Percentiles rank a stretch among this genome's conserved stretches.
Conservation (phyloP, 1,140 invertebrate genomes). For the Neomicropteryx cornuta region DNA sequence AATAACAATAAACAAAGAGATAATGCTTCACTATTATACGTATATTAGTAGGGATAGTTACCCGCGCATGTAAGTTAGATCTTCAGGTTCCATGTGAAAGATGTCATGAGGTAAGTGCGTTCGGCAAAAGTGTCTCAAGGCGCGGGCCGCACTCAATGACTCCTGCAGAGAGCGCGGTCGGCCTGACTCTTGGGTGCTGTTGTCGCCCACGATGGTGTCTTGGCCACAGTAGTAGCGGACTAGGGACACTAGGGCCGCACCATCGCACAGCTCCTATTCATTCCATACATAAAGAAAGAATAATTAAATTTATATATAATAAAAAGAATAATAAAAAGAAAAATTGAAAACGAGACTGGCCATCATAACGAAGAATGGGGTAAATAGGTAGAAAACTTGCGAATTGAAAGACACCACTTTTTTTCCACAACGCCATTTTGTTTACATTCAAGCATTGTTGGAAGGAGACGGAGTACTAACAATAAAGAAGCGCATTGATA, state of each 20-base stretch:
- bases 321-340: no score
- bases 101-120: constrained; percentile 76
- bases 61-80: constrained; percentile 92
- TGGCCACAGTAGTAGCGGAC: constrained; percentile 91
- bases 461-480: no score
- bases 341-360: no score
- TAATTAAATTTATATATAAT: no score
- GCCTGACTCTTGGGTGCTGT: constrained; percentile 57
- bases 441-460: no score
- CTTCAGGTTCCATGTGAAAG: constrained; percentile 93
- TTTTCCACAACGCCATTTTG: no score
- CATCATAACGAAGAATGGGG: no score
- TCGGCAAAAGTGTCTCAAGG: constrained; percentile 82
- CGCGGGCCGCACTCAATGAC: constrained; percentile 86
- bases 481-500: no score
- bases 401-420: no score
- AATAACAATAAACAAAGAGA: constrained; percentile 6
- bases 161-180: constrained; percentile 59
- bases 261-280: constrained; percentile 81
- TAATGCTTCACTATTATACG: constrained; percentile 5
- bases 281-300: no score
- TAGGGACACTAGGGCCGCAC: constrained; percentile 78
- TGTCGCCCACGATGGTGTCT: no score
- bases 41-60: constrained; percentile 28
- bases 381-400: no score